Percentiles rank a stretch among this genome's conserved stretches.
These are phyloP conservation scores for Leptopilina clavipes DNA, from an alignment of 1,140 invertebrate genomes.

Conservation along the genomic window DNA sequence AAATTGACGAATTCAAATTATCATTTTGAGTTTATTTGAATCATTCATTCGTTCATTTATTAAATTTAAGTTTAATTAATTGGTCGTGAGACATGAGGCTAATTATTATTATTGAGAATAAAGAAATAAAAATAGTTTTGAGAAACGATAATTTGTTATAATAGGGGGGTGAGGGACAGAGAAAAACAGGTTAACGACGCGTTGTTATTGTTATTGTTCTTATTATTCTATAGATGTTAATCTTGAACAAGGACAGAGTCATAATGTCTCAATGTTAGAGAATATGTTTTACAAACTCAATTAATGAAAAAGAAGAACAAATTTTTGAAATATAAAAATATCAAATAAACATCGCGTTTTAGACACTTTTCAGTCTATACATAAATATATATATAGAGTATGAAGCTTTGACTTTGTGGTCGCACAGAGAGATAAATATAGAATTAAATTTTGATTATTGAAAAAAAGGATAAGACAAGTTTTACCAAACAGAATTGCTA, in stretches of 20 bases:
- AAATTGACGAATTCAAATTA: too few species aligned
- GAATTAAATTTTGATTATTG: conserved; percentile 6
- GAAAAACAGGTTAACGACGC: conserved; percentile 45
- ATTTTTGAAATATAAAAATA: conserved; percentile 39
- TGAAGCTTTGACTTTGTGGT: conserved; percentile 9
- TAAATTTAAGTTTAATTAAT: conserved; percentile 11
- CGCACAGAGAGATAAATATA: conserved; percentile 7
- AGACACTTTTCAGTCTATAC: conserved; percentile 6
- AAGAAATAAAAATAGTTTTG: conserved; percentile 35
- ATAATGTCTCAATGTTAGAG: conserved; percentile 28
- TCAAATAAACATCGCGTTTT: conserved; percentile 20
- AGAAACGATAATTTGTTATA: conserved; percentile 40
- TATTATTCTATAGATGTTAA: conserved; percentile 59
- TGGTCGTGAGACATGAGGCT: conserved; percentile 33
- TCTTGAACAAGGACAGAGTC: conserved; percentile 25
- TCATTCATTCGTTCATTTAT: conserved; percentile 27
- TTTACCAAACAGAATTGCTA: conserved; percentile 17
- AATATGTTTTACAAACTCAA: conserved; percentile 33
- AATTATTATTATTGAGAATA: not conserved
- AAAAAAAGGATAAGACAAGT: not conserved
- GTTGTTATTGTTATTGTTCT: conserved; percentile 66
- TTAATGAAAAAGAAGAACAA: too few species aligned
- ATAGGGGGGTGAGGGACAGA: not conserved
- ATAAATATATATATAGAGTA: not conserved
- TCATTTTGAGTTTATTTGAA: too few species aligned